Evolutionary conservation across 2,888 invertebrate genomes (phyloP), one percentile per base, ranked within the genome.

Genomic region (Leptogaster cylindrica): DNA sequence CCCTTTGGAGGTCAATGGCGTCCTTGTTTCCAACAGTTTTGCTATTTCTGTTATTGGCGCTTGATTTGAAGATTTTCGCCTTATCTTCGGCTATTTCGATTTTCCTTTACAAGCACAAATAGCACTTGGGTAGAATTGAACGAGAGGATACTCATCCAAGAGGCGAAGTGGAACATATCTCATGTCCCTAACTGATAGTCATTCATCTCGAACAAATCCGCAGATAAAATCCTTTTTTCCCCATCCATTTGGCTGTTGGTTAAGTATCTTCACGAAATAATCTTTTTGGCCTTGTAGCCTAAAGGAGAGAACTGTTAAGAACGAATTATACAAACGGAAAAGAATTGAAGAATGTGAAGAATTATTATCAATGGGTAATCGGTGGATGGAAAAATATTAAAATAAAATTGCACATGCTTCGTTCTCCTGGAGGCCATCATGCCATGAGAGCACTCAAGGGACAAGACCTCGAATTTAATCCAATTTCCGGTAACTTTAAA

Each of bases 21-120:
- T 44, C 28, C 10, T 44, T 61, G 61, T 61, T 61, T 61, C 61
- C 44, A 61, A 44, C 44, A 44, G 61, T 61, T 61, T 41, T 44
- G 44, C 61, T 41, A 61, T 64, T 64, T 64, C 31, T 64, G 64
- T 33, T 64, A 64, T 64, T 64, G 64, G 64, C 48, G 36, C 48
- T 64, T 64, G 64, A 64, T 64, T 64, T 64, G 64, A 64, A 64
- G 64, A 64, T 64, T 64, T 64, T 64, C 64, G 64, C 64, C 48
- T 64, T 64, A 64, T 64, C 64, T 61, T 20, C 20, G n/a, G 28
- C 61, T 44, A 61, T 61, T 61, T 61, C 61, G 61, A 61, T 61
- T 44, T 41, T 14, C 44, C 44, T 28, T 61, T 61, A 61, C 61
- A 44, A 20, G 44, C 23, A 28, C 10, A 27, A 6, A 12, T n/a